phyloP scores from a whole-genome alignment of 64 coral and sea anemone genomes.

The Porites australiensis region DNA sequence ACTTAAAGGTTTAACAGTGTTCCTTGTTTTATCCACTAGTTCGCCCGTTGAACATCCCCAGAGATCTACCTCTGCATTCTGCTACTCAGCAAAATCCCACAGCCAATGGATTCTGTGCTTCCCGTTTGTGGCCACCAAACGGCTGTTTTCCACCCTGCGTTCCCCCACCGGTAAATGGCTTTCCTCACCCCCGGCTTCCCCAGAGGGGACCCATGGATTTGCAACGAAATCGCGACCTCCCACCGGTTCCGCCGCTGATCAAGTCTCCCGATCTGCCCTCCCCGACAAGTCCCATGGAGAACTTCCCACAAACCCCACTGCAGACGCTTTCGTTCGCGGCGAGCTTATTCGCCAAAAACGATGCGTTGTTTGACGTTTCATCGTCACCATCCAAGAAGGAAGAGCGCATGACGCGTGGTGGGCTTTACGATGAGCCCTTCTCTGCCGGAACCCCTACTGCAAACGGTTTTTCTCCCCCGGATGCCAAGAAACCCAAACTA shows the following conservation, averaged over 20 bases:
- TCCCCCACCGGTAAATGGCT: conserved; percentile 20
- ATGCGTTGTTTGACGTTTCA: background rate
- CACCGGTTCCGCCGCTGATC: conserved; percentile 71
- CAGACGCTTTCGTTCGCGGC: conserved; percentile 35
- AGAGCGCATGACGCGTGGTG: conserved; percentile 26
- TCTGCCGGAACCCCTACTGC: background rate
- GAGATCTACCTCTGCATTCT: background rate
- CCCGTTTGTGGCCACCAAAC: conserved; percentile 75
- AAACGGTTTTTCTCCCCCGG: conserved; percentile 24
- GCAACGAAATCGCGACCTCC: conserved; percentile 44
- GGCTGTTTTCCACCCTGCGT: conserved; percentile 17
- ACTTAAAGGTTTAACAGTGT: background rate
- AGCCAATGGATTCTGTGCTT: conserved; percentile 43
- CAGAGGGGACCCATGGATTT: background rate
- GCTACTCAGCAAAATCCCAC: background rate
- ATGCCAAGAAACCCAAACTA: conserved; percentile 15
- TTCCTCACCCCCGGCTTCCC: conserved; percentile 3
- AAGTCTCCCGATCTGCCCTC: conserved; percentile 50
- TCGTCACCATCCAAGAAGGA: background rate
- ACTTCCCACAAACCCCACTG: conserved; percentile 11
- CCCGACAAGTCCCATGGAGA: conserved; percentile 52
- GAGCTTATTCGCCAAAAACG: conserved; percentile 33
- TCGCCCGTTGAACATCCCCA: background rate
- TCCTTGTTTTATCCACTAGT: background rate
- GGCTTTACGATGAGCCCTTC: conserved; percentile 33